Percentiles rank a stretch among this genome's conserved stretches.
phyloP scores from a whole-genome alignment of 2,113 vertebrate species.

The Leucopternis melanops region DNA sequence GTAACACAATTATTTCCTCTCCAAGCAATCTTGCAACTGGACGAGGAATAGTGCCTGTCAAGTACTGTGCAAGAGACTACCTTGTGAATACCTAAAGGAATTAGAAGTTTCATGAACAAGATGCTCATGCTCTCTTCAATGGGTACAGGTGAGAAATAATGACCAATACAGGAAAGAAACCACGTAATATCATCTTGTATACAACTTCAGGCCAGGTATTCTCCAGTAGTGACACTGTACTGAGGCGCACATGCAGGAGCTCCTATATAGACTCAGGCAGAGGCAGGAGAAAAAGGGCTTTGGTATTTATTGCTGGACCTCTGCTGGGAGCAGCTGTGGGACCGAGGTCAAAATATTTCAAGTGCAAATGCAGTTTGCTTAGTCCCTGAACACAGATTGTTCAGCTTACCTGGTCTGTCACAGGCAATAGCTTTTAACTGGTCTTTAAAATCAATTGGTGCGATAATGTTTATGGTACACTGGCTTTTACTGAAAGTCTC shows the following conservation, averaged over 20 bases:
- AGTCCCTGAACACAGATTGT: neutral
- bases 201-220: neutral
- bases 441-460: constrained; percentile 22
- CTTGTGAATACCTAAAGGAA: neutral
- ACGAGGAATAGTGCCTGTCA: neutral
- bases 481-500: neutral
- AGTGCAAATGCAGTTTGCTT: neutral
- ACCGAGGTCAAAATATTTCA: neutral
- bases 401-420: constrained; percentile 4
- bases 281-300: neutral
- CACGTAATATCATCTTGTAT: neutral
- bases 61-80: neutral
- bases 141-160: neutral
- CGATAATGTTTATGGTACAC: neutral
- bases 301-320: neutral
- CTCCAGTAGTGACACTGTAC: neutral
- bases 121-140: neutral
- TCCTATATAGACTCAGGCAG: neutral
- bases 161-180: neutral
- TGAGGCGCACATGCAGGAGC: fast-evolving
- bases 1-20: neutral
- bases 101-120: neutral
- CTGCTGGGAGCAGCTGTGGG: neutral
- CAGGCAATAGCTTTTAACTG: neutral
- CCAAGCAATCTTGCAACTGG: neutral